A percentile compares a stretch with the other conserved stretches of the same genome.
phyloP scores from a whole-genome alignment of 2,113 vertebrate genomes.

The Delphinus delphis region DNA sequence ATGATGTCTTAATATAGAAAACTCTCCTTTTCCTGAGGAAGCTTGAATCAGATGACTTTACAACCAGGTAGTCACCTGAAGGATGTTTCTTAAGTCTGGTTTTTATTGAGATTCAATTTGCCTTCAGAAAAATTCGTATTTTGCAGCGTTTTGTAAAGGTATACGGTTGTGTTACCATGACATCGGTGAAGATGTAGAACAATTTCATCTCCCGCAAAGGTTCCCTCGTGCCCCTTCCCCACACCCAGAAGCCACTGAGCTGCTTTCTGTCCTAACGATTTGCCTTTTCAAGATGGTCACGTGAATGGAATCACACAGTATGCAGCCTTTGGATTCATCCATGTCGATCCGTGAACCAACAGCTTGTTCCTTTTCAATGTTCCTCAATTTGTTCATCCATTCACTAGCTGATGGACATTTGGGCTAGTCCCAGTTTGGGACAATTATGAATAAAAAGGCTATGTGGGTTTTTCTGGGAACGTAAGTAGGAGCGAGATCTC shows the following conservation, averaged over 20 bases:
- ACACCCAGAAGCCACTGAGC: background rate
- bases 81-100: background rate
- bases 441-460: background rate
- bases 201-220: background rate
- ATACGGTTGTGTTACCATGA: background rate
- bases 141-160: background rate
- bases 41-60: background rate
- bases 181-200: background rate
- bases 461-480: background rate
- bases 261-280: background rate
- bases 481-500: background rate
- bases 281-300: background rate
- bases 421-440: background rate
- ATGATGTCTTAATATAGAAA: background rate
- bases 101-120: background rate
- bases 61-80: background rate
- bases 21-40: background rate
- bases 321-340: background rate
- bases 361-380: background rate
- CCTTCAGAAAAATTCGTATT: background rate
- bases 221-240: rapidly evolving
- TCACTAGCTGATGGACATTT: background rate
- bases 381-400: background rate
- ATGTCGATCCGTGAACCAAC: background rate
- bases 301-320: background rate